Evolutionary conservation across 2,797 vertebrate species (phyloP).

Genomic region (Phoebastria nigripes): DNA sequence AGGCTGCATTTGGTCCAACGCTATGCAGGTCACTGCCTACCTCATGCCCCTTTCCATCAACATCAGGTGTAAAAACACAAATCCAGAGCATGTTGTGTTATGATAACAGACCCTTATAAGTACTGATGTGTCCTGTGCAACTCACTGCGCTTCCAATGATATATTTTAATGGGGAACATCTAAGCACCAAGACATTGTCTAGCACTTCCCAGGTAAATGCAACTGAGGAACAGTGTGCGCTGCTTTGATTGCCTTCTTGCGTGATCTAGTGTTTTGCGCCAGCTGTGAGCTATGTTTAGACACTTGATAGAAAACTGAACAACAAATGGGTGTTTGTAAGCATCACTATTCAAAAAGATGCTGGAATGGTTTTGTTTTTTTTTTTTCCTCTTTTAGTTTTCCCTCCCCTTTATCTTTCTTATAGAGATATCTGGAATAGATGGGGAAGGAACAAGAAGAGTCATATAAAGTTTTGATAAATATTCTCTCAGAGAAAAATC

Average conservation of each 20-base stretch:
- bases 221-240: neutral
- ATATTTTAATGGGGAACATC: neutral
- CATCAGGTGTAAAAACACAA: neutral
- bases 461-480: neutral
- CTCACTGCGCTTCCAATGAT: neutral
- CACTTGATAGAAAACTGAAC: neutral
- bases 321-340: neutral
- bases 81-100: rapidly evolving
- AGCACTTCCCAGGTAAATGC: neutral
- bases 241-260: neutral
- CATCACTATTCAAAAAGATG: neutral
- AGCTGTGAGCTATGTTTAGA: neutral
- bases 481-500: neutral
- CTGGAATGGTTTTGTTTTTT: neutral
- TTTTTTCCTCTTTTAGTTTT: neutral
- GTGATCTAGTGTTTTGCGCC: neutral
- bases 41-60: neutral
- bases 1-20: rapidly evolving
- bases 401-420: neutral
- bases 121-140: neutral
- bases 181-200: neutral
- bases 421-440: neutral
- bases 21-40: neutral
- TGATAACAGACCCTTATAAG: neutral
- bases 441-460: neutral